Conservation (phyloP, 2,797 vertebrate genomes). For the Coregonus ussuriensis region DNA sequence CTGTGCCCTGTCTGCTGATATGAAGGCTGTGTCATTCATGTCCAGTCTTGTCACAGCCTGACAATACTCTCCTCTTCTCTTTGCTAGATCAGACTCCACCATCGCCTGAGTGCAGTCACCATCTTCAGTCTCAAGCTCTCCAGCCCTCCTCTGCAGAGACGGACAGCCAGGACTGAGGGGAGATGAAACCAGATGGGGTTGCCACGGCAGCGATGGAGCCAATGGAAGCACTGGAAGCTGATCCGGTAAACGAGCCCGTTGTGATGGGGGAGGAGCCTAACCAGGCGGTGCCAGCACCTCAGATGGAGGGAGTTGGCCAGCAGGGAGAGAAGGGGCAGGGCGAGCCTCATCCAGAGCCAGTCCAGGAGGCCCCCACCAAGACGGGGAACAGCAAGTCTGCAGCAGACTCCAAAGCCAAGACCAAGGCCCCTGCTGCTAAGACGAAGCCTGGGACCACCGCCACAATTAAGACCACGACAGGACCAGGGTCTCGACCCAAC, state of each 20-base stretch:
- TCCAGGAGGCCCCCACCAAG: slow-evolving; percentile 61
- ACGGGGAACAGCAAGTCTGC: slow-evolving; percentile 55
- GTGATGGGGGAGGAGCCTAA: slow-evolving; percentile 57
- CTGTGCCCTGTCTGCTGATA: slow-evolving; percentile 13
- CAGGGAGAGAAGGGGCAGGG: slow-evolving; percentile 42
- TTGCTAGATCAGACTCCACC: slow-evolving; percentile 6
- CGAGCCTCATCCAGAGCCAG: slow-evolving; percentile 46
- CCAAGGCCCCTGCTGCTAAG: slow-evolving; percentile 65
- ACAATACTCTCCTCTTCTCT: not conserved
- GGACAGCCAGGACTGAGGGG: slow-evolving; percentile 57
- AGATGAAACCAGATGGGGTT: slow-evolving; percentile 84
- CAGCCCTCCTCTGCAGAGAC: slow-evolving; percentile 55
- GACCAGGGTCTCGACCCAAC: slow-evolving; percentile 57
- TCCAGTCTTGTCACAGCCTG: slow-evolving; percentile 26
- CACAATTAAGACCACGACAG: slow-evolving; percentile 50
- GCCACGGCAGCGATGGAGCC: slow-evolving; percentile 73
- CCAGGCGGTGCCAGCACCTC: slow-evolving; percentile 44
- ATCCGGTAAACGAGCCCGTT: slow-evolving; percentile 58
- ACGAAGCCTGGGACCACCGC: slow-evolving; percentile 60
- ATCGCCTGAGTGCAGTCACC: slow-evolving; percentile 10
- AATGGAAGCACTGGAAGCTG: slow-evolving; percentile 74
- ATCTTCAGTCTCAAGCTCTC: slow-evolving; percentile 2
- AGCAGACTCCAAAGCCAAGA: slow-evolving; percentile 73
- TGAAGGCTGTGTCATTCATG: slow-evolving; percentile 9
- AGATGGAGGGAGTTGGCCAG: slow-evolving; percentile 49